Evolutionary conservation across 2,797 vertebrate genomes (phyloP).

Genomic region (Typhlichthys subterraneus): DNA sequence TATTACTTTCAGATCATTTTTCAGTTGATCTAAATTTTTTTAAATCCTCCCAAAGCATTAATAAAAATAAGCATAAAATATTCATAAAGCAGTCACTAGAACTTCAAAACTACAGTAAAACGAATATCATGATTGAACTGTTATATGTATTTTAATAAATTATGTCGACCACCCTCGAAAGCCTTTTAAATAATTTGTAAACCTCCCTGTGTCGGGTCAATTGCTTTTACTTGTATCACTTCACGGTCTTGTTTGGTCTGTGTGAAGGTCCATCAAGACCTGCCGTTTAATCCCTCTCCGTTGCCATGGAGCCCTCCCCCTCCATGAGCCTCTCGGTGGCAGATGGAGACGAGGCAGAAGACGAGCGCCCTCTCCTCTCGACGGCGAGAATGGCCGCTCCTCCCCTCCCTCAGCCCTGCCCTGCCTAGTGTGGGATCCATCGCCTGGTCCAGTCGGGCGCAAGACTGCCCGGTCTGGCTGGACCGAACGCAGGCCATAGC

Average conservation of each 20-base stretch:
- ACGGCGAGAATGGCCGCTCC: constrained; percentile 35
- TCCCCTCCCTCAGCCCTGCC: constrained; percentile 52
- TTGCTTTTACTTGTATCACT: neutral
- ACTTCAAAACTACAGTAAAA: no score
- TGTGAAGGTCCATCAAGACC: constrained; percentile 19
- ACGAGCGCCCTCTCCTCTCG: constrained; percentile 65
- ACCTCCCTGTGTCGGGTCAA: neutral
- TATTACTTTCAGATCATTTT: no score
- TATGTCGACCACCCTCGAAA: neutral
- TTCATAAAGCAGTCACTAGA: no score
- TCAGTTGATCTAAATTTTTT: no score
- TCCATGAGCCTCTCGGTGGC: constrained; percentile 62
- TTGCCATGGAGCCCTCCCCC: constrained; percentile 63
- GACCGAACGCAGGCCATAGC: constrained; percentile 67
- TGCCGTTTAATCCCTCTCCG: neutral
- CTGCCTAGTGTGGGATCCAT: constrained; percentile 65
- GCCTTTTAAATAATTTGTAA: neutral
- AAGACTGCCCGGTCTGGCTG: constrained; percentile 53
- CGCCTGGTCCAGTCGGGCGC: constrained; percentile 33
- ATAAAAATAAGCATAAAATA: neutral
- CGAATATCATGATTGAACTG: no score
- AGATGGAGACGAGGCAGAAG: constrained; percentile 63
- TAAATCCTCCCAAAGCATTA: no score
- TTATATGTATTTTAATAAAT: no score
- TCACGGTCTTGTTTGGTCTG: constrained; percentile 1